Evolutionary conservation across 2,888 invertebrate species (phyloP).

Genomic region (Theodoxus fluviatilis): DNA sequence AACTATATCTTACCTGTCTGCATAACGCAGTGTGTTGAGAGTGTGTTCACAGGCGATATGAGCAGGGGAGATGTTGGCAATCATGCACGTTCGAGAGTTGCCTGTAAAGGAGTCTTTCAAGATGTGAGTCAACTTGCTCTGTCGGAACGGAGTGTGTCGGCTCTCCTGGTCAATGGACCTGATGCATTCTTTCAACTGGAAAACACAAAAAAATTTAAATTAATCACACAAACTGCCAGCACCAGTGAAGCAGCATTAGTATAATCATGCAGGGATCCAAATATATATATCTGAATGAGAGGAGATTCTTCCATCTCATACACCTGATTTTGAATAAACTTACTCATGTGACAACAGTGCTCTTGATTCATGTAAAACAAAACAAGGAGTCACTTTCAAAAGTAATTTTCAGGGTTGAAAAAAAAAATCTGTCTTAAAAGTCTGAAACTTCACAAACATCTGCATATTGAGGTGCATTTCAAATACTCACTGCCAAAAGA

Average conservation of each 20-base stretch:
- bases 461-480: no score
- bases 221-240: neutral
- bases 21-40: conserved; percentile 64
- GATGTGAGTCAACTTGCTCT: conserved; percentile 65
- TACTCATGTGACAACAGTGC: no score
- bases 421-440: no score
- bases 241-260: neutral
- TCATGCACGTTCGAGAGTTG: conserved; percentile 63
- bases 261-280: no score
- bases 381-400: no score
- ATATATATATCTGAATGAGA: no score
- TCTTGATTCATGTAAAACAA: no score
- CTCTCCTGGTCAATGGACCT: conserved; percentile 63
- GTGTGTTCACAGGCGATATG: conserved; percentile 61
- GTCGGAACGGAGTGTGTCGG: conserved; percentile 63
- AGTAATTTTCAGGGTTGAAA: no score
- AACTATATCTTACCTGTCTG: conserved; percentile 61
- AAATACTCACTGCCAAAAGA: conserved; percentile 60
- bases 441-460: no score
- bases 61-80: conserved; percentile 62
- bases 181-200: conserved; percentile 65
- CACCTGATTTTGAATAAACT: no score
- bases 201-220: conserved; percentile 22
- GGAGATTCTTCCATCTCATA: no score
- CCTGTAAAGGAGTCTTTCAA: conserved; percentile 63